Base-by-base conservation (phyloP, 2,113 vertebrate species). In the Nyctibius bracteatus region DNA sequence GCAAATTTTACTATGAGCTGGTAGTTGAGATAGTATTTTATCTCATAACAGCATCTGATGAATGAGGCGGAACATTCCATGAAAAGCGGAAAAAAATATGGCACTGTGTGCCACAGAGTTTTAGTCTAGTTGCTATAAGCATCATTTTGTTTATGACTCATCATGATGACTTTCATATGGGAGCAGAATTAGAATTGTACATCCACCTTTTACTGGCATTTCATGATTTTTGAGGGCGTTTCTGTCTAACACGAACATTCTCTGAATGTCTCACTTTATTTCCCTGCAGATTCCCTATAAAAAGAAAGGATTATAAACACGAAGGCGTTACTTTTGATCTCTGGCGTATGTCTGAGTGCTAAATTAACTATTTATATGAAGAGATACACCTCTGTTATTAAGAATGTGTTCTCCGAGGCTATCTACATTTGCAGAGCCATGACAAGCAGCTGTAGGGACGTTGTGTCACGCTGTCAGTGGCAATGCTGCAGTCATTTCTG, bases 141-240 rank as follows among this genome's bases (percentile, higher is more conserved):
- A 84, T 96, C 23, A 20, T 89, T 97, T 92, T 83, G 65, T 88
- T 93, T 86, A 74, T 96, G 96, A 96, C 65, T 96, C 94, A 95
- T 84, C 55, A 4, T 37, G 83, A 78, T 97, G 90, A 95, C 44
- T 95, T 89, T 86, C 82, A 68, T 85, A 75, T 91, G 79, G 83
- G 61, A 90, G 61, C 63, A 75, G 86, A 93, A 92, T 88, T 96
- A 75, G 88, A 94, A 83, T 52, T 74, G 75, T 71, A 14, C 49
- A 75, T 92, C 68, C 65, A 84, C 70, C 65, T 92, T 96, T 75
- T 84, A 57, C 61, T 94, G 88, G 65, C 83, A 79, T 93, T 88
- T 95, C 57, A n/a, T 91, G 52, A 61, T 90, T 94, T 96, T 90
- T 81, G 65, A 86, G 88, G 59, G 55, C n/a, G 30, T 91, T 86